These are phyloP conservation scores for Perizoma affinitatum DNA, from an alignment of 2,888 invertebrate genomes.

Conservation along the genomic window DNA sequence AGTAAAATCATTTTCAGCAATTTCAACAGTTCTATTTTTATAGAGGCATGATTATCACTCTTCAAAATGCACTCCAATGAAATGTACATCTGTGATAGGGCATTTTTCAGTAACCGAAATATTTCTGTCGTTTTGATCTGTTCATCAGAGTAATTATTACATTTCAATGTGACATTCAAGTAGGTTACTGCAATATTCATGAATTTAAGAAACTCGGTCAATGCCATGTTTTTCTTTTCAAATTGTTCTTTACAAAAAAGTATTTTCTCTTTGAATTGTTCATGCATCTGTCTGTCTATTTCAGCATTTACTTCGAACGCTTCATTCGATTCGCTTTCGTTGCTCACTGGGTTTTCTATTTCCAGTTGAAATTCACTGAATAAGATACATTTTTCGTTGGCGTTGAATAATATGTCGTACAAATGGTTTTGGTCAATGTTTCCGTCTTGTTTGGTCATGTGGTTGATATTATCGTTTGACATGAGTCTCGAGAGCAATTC, in stretches of 20 bases:
- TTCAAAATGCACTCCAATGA: constrained; percentile 49
- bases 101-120: constrained; percentile 45
- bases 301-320: constrained; percentile 48
- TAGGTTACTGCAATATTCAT: constrained; percentile 52
- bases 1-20: constrained; percentile 52
- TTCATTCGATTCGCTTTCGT: constrained; percentile 31
- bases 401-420: constrained; percentile 58
- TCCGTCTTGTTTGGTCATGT: not conserved
- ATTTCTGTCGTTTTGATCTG: constrained; percentile 46
- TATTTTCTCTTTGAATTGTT: constrained; percentile 48
- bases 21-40: constrained; percentile 55
- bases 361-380: constrained; percentile 68
- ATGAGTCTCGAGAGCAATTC: constrained; percentile 61
- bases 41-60: constrained; percentile 47
- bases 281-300: constrained; percentile 46
- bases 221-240: constrained; percentile 40
- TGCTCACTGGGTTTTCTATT: constrained; percentile 26
- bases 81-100: constrained; percentile 50
- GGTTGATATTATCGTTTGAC: constrained; percentile 61
- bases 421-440: constrained; percentile 40
- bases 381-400: constrained; percentile 61
- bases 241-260: constrained; percentile 35
- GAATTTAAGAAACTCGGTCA: constrained; percentile 51
- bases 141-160: constrained; percentile 43
- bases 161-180: constrained; percentile 54